These are phyloP conservation scores for Tenodera sinensis DNA, from an alignment of 2,888 invertebrate genomes.

Conservation along the genomic window DNA sequence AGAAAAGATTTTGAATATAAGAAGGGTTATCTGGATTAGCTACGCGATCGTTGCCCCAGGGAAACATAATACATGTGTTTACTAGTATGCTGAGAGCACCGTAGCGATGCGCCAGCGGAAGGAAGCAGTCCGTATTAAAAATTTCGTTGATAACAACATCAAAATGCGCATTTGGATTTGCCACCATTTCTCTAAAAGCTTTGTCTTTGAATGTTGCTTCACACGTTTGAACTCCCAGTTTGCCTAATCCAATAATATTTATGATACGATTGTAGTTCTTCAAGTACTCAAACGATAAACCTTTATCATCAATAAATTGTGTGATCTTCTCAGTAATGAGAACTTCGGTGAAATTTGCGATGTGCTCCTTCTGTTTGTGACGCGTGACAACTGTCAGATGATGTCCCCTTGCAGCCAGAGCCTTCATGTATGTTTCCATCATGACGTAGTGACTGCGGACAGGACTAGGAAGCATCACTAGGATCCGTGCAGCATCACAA, in stretches of 20 bases:
- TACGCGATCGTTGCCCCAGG: neutral
- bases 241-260: neutral
- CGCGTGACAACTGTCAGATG: neutral
- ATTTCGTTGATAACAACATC: neutral
- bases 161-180: neutral
- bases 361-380: neutral
- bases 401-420: neutral
- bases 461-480: neutral
- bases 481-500: neutral
- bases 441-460: neutral
- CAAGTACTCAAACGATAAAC: neutral
- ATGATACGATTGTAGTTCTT: neutral
- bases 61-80: neutral
- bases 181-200: neutral
- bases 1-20: neutral
- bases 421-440: neutral
- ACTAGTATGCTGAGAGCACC: neutral
- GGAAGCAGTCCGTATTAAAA: neutral
- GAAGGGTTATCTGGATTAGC: conserved; percentile 8
- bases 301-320: neutral
- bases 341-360: neutral
- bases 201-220: neutral
- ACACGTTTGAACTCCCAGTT: neutral
- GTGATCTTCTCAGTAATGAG: neutral
- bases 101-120: neutral